These are phyloP conservation scores for Pogonophryne albipinna DNA, from an alignment of 2,797 vertebrate genomes.

Conservation along the genomic window DNA sequence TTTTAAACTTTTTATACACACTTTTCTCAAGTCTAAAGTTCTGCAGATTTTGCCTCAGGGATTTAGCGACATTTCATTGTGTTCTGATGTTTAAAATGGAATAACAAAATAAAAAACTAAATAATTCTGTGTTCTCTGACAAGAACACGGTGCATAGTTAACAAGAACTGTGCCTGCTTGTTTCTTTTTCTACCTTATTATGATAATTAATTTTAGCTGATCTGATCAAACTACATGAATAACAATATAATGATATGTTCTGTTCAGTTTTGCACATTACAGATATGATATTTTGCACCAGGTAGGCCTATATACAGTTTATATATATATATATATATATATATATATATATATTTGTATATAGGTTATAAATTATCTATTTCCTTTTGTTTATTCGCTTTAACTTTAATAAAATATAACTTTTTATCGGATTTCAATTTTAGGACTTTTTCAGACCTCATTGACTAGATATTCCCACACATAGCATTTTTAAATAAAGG, in stretches of 20 bases:
- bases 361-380: no score
- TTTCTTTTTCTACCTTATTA: neutral
- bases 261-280: no score
- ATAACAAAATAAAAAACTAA: slow-evolving; percentile 2
- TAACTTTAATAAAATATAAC: no score
- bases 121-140: neutral
- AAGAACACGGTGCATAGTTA: neutral
- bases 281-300: no score
- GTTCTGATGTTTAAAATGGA: neutral
- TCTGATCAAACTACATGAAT: neutral
- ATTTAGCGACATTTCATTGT: neutral
- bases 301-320: no score
- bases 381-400: no score
- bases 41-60: slow-evolving; percentile 10
- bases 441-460: neutral
- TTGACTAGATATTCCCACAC: no score
- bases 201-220: neutral
- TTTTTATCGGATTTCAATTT: neutral
- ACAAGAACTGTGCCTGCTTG: neutral
- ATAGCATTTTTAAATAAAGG: no score
- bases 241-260: neutral
- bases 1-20: slow-evolving; percentile 14
- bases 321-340: no score
- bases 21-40: slow-evolving; percentile 18
- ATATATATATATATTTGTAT: no score